Evolutionary conservation across 2,888 invertebrate species (phyloP).

Genomic region (Periphyllus acericola): DNA sequence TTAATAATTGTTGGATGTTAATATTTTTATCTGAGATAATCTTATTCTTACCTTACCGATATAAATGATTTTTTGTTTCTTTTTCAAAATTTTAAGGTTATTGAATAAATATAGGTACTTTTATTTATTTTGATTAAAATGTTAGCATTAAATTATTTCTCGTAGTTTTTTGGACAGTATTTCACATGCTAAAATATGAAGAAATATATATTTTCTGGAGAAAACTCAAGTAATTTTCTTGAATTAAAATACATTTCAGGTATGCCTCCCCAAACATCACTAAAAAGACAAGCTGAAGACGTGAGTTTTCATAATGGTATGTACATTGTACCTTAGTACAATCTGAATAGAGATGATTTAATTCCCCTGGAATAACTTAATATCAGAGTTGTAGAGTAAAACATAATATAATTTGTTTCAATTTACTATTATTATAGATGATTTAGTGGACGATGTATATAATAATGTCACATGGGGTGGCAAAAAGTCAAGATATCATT

Average conservation of each 20-base stretch:
- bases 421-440: slow-evolving; percentile 59
- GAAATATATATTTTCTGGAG: too few species aligned
- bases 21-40: too few species aligned
- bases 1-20: too few species aligned
- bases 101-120: too few species aligned
- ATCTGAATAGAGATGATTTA: slow-evolving; percentile 2
- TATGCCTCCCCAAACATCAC: slow-evolving; percentile 53
- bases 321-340: slow-evolving; percentile 31
- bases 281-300: slow-evolving; percentile 44
- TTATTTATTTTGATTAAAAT: too few species aligned
- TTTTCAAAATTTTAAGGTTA: too few species aligned
- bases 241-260: slow-evolving; percentile 57
- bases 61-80: too few species aligned
- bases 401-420: slow-evolving; percentile 40
- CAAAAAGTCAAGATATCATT: slow-evolving; percentile 49
- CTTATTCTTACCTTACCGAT: too few species aligned
- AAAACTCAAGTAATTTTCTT: slow-evolving; percentile 35
- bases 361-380: slow-evolving; percentile 7
- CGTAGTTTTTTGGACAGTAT: too few species aligned
- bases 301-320: slow-evolving; percentile 41
- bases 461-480: slow-evolving; percentile 30
- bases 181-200: too few species aligned
- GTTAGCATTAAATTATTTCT: too few species aligned
- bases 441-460: slow-evolving; percentile 36
- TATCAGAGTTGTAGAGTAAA: slow-evolving; percentile 19